phyloP scores from a whole-genome alignment of 35 echinoderm and acorn worm species.

The Stichopus chloronotus region DNA sequence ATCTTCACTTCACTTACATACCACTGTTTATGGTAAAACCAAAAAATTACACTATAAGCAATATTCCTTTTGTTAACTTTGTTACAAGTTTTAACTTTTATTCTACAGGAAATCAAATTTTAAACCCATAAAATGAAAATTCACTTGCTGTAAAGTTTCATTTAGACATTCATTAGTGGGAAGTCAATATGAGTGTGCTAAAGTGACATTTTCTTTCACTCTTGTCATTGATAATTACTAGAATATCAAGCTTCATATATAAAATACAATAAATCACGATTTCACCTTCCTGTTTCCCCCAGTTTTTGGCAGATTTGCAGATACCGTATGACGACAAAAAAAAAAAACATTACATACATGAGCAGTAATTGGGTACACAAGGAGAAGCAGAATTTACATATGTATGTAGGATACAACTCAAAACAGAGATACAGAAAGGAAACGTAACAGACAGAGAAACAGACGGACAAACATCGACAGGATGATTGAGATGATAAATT shows the following conservation, averaged over 20 bases:
- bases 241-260: conserved; percentile 12
- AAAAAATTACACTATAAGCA: not conserved
- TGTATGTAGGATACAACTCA: too few species aligned
- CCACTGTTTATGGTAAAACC: too few species aligned
- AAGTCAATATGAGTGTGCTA: not conserved
- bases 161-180: not conserved
- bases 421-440: too few species aligned
- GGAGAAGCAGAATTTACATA: not conserved
- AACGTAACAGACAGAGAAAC: too few species aligned
- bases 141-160: not conserved
- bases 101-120: not conserved
- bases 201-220: not conserved
- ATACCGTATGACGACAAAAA: not conserved
- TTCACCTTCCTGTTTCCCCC: not conserved
- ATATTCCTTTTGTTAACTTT: not conserved
- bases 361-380: not conserved
- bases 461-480: too few species aligned
- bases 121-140: conserved; percentile 15
- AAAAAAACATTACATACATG: not conserved
- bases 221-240: not conserved
- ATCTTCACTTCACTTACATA: too few species aligned
- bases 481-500: too few species aligned
- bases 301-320: not conserved
- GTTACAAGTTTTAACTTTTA: conserved; percentile 10
- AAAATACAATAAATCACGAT: conserved; percentile 22